Conservation (phyloP, 2,888 invertebrate species). For the Hermaeophaga mercurialis region DNA sequence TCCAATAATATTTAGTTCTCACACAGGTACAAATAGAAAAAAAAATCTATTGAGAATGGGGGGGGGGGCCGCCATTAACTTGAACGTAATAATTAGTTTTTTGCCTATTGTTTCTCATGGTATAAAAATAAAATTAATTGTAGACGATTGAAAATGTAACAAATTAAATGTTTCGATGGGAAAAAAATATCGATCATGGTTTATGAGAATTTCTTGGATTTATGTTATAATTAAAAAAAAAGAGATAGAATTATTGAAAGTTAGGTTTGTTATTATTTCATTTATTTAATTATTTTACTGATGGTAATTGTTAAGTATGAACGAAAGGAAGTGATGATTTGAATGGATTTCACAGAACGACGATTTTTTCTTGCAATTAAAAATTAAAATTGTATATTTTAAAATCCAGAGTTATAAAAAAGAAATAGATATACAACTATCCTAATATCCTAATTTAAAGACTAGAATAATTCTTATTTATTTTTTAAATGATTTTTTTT, state of each 20-base stretch:
- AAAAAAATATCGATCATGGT: slow-evolving; percentile 8
- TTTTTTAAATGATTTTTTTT: too few species aligned
- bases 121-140: slow-evolving; percentile 2
- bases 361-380: too few species aligned
- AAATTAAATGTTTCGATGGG: not conserved
- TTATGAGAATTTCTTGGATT: slow-evolving; percentile 3
- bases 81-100: not conserved
- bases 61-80: not conserved
- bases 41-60: not conserved
- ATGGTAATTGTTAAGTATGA: not conserved
- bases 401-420: too few species aligned
- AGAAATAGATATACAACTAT: too few species aligned
- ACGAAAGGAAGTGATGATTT: not conserved
- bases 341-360: too few species aligned
- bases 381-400: too few species aligned
- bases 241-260: too few species aligned
- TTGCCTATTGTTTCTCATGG: slow-evolving; percentile 2
- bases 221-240: slow-evolving; percentile 10
- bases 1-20: slow-evolving; percentile 1
- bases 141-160: not conserved
- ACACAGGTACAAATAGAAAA: not conserved
- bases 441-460: too few species aligned
- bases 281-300: not conserved
- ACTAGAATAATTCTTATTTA: too few species aligned
- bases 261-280: too few species aligned